Evolutionary conservation across 2,888 invertebrate genomes (phyloP), one percentile per base, ranked within the genome.

Genomic region (Molorchus minor): DNA sequence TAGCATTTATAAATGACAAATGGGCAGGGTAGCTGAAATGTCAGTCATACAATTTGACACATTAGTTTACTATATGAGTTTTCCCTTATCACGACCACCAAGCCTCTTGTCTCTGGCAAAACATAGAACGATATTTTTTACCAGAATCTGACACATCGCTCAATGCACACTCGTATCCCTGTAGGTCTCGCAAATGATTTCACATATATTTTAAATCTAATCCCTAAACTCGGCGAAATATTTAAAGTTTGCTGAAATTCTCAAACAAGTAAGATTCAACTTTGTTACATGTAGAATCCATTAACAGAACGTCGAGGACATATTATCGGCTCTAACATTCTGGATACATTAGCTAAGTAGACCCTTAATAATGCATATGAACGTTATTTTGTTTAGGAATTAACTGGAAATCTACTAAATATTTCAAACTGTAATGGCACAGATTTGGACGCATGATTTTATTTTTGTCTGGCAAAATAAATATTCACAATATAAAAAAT

Each of bases 261-360:
- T 38, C 49, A 19, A 53, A 56, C 61, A 58, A 55, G 57, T 61
- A 61, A 54, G 49, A 61, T 61, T 61, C 58, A 61, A 61, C 51
- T 61, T 61, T 49, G 51, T 12, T 54, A 61, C 61, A 61, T 61
- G 61, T 51, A 61, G 58, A 61, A 49, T 61, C 61, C 61, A 61
- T 61, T 61, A 61, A 54, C 56, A 61, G 46, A 56, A 56, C 47
- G 56, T 46, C 49, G 54, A 59, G 33, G 35, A 46, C 56, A 55
- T 56, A 58, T 17, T 38, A 45, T 58, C 56, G 46, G 52, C 25
- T 33, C 29, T 20, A 46, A 43, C 41, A 35, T 44, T 60, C 38
- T 52, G 43, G 38, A 29, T 49, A 36, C 49, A 38, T 49, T 49
- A 49, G 49, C 21, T 46, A n/a, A 16, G 33, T 10, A 38, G 25